phyloP scores from a whole-genome alignment of 2,888 invertebrate species.

The Oasisia sp. region DNA sequence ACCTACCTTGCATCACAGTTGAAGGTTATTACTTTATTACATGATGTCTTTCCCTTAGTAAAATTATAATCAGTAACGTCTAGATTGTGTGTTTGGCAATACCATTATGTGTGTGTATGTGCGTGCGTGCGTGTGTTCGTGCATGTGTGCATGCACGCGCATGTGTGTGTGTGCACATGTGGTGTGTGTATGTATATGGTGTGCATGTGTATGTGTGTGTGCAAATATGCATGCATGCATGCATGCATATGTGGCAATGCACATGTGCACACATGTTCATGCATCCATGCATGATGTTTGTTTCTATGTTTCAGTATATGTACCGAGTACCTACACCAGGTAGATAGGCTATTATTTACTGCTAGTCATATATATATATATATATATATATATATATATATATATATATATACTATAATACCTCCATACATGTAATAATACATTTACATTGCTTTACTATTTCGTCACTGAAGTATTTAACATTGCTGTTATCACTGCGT shows the following conservation, averaged over 20 bases:
- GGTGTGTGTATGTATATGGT: neutral
- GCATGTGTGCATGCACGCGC: neutral
- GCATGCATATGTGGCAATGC: too few relatives aligned
- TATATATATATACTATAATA: neutral
- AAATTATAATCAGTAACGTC: neutral
- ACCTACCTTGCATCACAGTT: slow-evolving; percentile 17
- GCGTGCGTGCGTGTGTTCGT: slow-evolving; percentile 20
- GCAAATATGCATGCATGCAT: neutral
- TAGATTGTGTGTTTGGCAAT: neutral
- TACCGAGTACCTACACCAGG: neutral
- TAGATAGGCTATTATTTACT: neutral
- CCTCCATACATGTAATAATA: neutral
- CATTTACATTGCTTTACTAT: neutral
- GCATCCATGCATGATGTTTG: too few relatives aligned
- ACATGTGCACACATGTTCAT: too few relatives aligned
- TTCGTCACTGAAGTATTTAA: neutral
- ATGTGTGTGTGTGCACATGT: neutral
- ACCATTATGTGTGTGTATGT: slow-evolving; percentile 18
- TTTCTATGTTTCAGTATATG: neutral
- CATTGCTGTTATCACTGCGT: neutral
- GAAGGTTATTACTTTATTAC: neutral
- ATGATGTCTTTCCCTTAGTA: slow-evolving; percentile 1
- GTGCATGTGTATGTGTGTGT: neutral
- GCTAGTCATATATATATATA: neutral
- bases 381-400: neutral